Conservation (phyloP, 2,888 invertebrate genomes). For the Malacosoma neustria region DNA sequence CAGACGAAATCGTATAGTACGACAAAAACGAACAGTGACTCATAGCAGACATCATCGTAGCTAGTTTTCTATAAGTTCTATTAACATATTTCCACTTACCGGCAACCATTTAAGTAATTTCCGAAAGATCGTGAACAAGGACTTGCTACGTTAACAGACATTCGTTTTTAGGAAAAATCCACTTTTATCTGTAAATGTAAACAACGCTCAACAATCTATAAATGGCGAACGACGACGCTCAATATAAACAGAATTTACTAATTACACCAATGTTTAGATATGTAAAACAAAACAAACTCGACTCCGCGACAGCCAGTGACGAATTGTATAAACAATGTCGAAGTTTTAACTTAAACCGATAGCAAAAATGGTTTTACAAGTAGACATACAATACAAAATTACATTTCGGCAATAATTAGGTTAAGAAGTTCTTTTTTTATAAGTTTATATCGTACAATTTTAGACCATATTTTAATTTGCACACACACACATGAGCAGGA, state of each 20-base stretch:
- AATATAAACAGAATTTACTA: conserved; percentile 4
- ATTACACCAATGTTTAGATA: conserved; percentile 9
- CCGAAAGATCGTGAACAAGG: background rate
- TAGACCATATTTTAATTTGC: too few relatives aligned
- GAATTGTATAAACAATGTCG: conserved; percentile 9
- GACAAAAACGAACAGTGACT: too few relatives aligned
- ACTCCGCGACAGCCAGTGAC: conserved; percentile 7
- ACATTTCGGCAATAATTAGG: too few relatives aligned
- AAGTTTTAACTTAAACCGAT: background rate
- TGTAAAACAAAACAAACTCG: conserved; percentile 6
- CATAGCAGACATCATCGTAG: background rate
- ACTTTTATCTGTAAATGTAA: background rate
- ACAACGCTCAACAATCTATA: background rate
- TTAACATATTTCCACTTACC: background rate
- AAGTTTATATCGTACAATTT: too few relatives aligned
- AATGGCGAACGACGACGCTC: background rate
- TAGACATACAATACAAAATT: too few relatives aligned
- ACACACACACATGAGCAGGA: too few relatives aligned
- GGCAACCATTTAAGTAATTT: background rate
- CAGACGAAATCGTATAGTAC: too few relatives aligned
- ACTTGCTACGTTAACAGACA: background rate
- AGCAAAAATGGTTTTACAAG: background rate
- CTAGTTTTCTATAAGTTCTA: background rate
- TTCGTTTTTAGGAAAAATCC: background rate
- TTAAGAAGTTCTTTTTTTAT: too few relatives aligned